Base-by-base conservation (phyloP, 2,113 vertebrate genomes). In the Microcebus jonahi region DNA sequence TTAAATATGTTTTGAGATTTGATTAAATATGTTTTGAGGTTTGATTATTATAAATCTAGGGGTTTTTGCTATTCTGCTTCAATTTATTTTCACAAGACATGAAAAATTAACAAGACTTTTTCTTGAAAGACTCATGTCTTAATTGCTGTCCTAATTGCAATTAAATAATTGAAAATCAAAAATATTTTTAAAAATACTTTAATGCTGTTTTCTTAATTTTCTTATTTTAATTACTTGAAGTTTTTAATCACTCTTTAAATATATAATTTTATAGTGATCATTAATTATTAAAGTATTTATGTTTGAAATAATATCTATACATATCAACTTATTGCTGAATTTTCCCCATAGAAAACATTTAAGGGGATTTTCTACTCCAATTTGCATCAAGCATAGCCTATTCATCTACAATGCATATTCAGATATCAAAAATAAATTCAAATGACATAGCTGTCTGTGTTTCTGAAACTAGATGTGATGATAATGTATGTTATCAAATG, bases 121-220 rank as follows among this genome's bases (percentile, higher is more conserved):
- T 67, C 42, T 76, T 90, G 17, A 95, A 94, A 96, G 67, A 27
- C 5, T 48, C 25, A 2, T 73, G 7, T 65, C 80, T 14, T 79
- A 79, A 79, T 80, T 81, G 20, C 50, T 93, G 3, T 50, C 8
- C 6, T 91, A 85, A 73, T 25, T 70, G 0, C 20, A 95, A 83
- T 67, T 85, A 93, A 96, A 81, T 77, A 83, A 67, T 57, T 79
- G 83, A 76, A 96, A 82, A 57, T 88, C 5, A 61, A 90, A 92
- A 63, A 61, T 63, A 65, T 29, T 48, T 53, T 88, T 68, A 53
- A 42, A 91, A 93, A n/a, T 71, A 76, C 18, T 27, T 91, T 89
- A 77, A 76, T 76, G 4, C 1, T 90, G 50, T 55, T 79, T 76
- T 27, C 20, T 67, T 84, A 57, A 57, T 21, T 20, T 57, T 18